A percentile compares a stretch with the other conserved stretches of the same genome.
phyloP scores from a whole-genome alignment of 2,797 vertebrate species.

The Sandelia bainsii region DNA sequence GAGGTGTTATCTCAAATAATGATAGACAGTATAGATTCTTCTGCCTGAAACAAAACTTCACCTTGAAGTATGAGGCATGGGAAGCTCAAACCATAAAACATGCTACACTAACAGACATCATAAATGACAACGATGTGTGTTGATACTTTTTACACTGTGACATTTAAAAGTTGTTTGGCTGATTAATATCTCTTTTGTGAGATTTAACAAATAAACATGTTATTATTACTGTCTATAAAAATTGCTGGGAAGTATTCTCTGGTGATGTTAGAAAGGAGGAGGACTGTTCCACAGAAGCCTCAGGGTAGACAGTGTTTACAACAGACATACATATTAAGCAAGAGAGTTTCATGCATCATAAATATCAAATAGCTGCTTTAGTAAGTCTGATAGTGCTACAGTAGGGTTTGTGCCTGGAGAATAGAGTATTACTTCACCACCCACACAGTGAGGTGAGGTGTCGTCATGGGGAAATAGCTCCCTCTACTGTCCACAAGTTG shows the following conservation, averaged over 20 bases:
- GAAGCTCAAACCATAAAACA: neutral
- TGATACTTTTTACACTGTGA: conserved; percentile 4
- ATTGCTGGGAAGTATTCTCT: neutral
- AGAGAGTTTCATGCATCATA: neutral
- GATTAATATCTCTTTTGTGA: neutral
- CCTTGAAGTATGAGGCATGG: neutral
- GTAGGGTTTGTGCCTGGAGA: neutral
- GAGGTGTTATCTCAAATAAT: conserved; percentile 44
- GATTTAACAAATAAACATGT: neutral
- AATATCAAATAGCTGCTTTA: neutral
- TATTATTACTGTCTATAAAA: neutral
- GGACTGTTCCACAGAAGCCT: conserved; percentile 1
- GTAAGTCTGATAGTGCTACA: neutral
- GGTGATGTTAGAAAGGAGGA: neutral
- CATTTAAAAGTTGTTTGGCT: neutral
- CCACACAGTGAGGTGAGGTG: neutral
- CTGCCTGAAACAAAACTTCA: conserved; percentile 12
- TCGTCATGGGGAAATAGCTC: conserved; percentile 44
- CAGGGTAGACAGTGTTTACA: neutral
- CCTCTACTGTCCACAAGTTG: conserved; percentile 54
- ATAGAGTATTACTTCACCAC: neutral
- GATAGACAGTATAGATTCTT: conserved; percentile 39
- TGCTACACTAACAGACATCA: neutral
- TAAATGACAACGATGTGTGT: too few species aligned
- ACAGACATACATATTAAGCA: neutral